Evolutionary conservation across 2,113 vertebrate genomes (phyloP).

Genomic region (Callipepla californica): DNA sequence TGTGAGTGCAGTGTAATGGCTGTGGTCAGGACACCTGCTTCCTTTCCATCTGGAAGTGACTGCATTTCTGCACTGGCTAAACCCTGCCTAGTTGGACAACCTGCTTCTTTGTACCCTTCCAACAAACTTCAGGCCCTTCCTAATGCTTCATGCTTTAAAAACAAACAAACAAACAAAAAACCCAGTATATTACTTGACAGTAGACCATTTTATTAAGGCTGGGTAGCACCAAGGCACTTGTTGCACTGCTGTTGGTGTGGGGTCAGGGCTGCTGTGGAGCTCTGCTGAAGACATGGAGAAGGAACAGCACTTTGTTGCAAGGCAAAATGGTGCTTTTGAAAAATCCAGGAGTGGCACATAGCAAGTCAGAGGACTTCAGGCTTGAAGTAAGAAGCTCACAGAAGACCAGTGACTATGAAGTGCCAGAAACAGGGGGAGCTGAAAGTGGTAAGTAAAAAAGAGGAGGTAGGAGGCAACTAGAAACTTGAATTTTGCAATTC

Average conservation of each 20-base stretch:
- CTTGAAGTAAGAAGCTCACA: not conserved
- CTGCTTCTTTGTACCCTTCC: not conserved
- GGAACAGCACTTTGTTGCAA: not conserved
- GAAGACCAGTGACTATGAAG: not conserved
- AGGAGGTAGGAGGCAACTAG: not conserved
- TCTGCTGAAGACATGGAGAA: not conserved
- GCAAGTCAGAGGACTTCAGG: not conserved
- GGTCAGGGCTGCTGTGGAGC: not conserved
- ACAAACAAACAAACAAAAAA: not conserved
- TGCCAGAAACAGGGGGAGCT: not conserved
- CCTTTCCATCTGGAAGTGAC: not conserved
- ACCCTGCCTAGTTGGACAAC: too few relatives aligned
- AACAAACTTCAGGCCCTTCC: not conserved
- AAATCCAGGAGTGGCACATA: not conserved
- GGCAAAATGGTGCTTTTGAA: not conserved
- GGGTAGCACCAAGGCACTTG: not conserved
- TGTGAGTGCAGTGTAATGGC: not conserved
- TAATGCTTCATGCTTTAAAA: not conserved
- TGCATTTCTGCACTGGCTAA: fast-evolving
- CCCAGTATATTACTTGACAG: not conserved
- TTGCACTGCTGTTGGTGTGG: fast-evolving
- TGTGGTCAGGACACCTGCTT: not conserved
- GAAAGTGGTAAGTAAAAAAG: not conserved
- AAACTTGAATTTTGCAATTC: not conserved
- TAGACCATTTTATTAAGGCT: not conserved